Conservation (phyloP, 2,888 invertebrate species). For the Ligdia adustata region DNA sequence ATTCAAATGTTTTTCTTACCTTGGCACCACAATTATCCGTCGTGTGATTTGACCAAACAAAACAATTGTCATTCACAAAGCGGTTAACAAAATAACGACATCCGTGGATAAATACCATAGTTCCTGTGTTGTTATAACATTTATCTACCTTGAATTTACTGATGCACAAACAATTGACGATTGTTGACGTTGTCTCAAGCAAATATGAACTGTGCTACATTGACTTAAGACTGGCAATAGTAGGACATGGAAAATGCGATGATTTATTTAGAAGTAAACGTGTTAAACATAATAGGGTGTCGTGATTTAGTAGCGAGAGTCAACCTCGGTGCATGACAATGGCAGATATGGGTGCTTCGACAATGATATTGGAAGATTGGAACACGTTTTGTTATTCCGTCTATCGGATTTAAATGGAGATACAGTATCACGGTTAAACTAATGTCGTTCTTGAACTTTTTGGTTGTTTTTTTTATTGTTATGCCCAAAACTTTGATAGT, state of each 20-base stretch:
- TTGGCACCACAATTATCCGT: not conserved
- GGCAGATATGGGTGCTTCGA: slow-evolving; percentile 1
- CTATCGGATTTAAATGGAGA: not conserved
- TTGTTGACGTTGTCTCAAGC: slow-evolving; percentile 1
- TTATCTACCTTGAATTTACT: slow-evolving; percentile 15
- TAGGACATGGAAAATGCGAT: slow-evolving; percentile 6
- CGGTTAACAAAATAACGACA: slow-evolving; percentile 6
- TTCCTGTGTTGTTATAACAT: slow-evolving; percentile 18
- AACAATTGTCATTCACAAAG: slow-evolving; percentile 3
- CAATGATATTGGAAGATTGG: slow-evolving; percentile 8
- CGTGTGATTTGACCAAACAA: not conserved
- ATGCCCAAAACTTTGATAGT: no score
- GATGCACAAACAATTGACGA: slow-evolving; percentile 9
- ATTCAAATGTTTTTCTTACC: not conserved
- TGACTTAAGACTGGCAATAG: slow-evolving; percentile 3
- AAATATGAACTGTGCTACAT: slow-evolving; percentile 3
- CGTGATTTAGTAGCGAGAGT: slow-evolving; percentile 21
- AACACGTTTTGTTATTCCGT: not conserved
- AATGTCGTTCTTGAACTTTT: no score
- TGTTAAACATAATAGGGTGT: slow-evolving; percentile 25
- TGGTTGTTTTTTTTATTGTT: no score
- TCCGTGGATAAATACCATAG: slow-evolving; percentile 11
- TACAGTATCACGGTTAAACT: not conserved
- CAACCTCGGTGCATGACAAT: slow-evolving; percentile 16
- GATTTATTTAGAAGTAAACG: slow-evolving; percentile 21